phyloP scores from a whole-genome alignment of 2,888 invertebrate species.

The Schizaphis graminum region DNA sequence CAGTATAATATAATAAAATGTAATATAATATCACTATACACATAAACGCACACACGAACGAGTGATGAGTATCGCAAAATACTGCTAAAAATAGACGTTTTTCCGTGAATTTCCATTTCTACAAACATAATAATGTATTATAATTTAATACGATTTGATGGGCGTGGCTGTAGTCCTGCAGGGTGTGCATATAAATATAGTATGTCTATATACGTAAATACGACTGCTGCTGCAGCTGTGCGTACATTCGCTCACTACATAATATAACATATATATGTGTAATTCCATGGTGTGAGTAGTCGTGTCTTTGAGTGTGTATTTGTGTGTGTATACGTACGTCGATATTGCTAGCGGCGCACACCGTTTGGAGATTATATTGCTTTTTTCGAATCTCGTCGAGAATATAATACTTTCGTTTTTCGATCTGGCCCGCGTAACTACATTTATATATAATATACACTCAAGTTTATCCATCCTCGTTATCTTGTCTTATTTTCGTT shows the following conservation, averaged over 20 bases:
- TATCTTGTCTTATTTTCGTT: conserved; percentile 2
- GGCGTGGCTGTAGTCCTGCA: background rate
- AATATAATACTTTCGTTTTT: conserved; percentile 40
- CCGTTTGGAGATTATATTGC: background rate
- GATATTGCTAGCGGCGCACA: background rate
- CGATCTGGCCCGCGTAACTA: background rate
- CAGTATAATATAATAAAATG: background rate
- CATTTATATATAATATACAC: background rate
- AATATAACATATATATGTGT: background rate
- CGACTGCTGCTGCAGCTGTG: background rate
- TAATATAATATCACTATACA: background rate
- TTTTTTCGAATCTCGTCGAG: conserved; percentile 11
- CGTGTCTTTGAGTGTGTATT: no score
- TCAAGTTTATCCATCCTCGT: background rate
- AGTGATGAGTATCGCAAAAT: background rate
- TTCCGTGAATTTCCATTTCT: background rate
- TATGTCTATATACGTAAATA: conserved; percentile 8
- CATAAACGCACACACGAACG: no score
- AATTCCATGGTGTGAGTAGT: background rate
- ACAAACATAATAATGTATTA: background rate
- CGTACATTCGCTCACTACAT: background rate
- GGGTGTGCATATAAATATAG: background rate
- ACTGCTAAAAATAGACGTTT: background rate
- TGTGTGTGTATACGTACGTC: background rate
- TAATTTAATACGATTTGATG: conserved; percentile 26